A percentile compares a stretch with the other conserved stretches of the same genome.
phyloP scores from a whole-genome alignment of 2,113 vertebrate species.

The human region DNA sequence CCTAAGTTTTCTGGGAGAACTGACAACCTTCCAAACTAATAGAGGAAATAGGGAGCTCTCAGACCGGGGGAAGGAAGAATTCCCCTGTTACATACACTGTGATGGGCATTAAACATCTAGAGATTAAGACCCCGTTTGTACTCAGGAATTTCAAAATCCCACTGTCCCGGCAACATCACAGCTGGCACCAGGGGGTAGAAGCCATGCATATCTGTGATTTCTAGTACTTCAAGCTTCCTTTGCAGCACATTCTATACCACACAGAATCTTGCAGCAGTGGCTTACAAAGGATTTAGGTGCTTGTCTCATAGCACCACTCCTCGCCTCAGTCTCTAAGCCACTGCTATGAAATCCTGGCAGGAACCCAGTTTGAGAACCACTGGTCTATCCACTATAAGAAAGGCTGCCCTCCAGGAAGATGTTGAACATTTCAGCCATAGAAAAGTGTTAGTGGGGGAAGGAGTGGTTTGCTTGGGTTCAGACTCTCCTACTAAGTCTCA shows the following conservation, averaged over 20 bases:
- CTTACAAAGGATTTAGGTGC: background rate
- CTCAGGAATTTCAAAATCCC: background rate
- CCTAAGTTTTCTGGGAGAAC: background rate
- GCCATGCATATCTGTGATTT: background rate
- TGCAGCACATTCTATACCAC: background rate
- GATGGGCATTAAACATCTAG: background rate
- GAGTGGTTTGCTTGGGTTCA: background rate
- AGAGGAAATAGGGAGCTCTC: background rate
- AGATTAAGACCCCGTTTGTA: background rate
- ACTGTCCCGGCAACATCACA: background rate
- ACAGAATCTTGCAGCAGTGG: background rate
- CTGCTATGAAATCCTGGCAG: background rate
- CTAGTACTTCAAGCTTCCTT: background rate
- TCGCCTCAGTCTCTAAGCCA: background rate
- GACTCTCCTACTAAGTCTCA: background rate
- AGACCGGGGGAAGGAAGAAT: background rate
- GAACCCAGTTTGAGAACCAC: background rate
- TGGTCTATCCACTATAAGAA: background rate
- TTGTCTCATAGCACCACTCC: background rate
- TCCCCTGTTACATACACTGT: too few species aligned
- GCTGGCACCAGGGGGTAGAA: too few species aligned
- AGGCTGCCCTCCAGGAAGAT: background rate
- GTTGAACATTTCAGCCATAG: background rate
- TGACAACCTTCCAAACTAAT: background rate
- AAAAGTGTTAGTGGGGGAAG: background rate